Conservation (phyloP, 2,797 vertebrate genomes). For the Anguilla pacifica region DNA sequence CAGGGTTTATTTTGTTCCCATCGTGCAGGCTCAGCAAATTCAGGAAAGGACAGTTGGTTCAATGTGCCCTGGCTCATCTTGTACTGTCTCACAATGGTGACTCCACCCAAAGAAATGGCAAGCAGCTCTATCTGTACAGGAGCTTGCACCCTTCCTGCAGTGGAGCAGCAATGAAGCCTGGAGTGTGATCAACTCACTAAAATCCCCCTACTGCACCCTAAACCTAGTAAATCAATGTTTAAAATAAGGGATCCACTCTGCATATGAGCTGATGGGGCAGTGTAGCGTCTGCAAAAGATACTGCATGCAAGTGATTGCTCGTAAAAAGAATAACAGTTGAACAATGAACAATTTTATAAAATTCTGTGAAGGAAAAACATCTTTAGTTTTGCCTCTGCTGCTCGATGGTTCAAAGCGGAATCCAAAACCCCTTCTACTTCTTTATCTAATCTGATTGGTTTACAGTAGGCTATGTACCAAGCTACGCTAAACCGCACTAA, state of each 20-base stretch:
- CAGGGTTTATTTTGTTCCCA: background rate
- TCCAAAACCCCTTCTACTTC: background rate
- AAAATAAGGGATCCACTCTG: background rate
- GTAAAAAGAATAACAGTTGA: background rate
- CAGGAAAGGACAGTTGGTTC: slow-evolving; percentile 7
- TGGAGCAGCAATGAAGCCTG: background rate
- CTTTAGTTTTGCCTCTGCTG: background rate
- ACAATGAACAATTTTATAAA: background rate
- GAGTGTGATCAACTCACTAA: background rate
- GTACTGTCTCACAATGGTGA: background rate
- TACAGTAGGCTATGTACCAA: background rate
- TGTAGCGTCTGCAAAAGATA: background rate
- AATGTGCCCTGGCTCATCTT: background rate
- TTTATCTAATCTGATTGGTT: background rate
- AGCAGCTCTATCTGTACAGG: background rate
- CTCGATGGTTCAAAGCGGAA: background rate
- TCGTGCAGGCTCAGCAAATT: background rate
- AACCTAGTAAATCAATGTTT: background rate
- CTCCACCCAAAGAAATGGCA: background rate
- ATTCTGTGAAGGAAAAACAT: background rate
- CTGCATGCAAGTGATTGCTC: background rate
- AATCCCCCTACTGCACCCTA: background rate
- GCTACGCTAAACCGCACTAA: background rate
- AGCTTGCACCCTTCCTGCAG: background rate
- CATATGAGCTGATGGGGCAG: background rate